Percentiles rank a stretch among this genome's conserved stretches.
phyloP scores from a whole-genome alignment of 2,113 vertebrate species.

The Caracal caracal region DNA sequence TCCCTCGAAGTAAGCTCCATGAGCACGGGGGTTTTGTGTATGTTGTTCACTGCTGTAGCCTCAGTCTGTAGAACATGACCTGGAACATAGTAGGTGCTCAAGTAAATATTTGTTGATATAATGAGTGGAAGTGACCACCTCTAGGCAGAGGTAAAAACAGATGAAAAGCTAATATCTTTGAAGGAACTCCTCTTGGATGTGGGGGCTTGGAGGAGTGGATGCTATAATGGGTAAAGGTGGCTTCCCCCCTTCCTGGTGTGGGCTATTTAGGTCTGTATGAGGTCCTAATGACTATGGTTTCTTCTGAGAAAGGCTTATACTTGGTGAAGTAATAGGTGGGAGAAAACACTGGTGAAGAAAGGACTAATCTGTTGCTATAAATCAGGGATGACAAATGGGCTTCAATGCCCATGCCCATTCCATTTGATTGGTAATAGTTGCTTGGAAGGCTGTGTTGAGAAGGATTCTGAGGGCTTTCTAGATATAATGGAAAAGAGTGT shows the following conservation, averaged over 20 bases:
- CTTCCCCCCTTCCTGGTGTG: background rate
- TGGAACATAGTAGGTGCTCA: background rate
- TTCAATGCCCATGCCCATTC: background rate
- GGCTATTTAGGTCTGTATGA: background rate
- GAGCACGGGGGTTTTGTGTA: background rate
- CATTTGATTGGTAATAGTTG: background rate
- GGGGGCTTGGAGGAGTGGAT: background rate
- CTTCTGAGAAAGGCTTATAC: background rate
- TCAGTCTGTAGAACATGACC: background rate
- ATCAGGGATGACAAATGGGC: background rate
- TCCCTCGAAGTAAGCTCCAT: background rate
- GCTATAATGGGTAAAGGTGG: accelerated
- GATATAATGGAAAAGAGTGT: background rate
- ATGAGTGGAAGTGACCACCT: background rate
- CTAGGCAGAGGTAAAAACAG: background rate
- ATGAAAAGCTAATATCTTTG: background rate
- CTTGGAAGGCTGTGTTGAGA: background rate
- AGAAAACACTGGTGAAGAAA: background rate
- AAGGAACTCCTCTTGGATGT: background rate
- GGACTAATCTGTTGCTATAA: background rate
- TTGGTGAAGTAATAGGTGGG: background rate
- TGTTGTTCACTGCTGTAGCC: background rate
- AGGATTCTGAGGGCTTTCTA: conserved; percentile 1
- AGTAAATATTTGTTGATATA: background rate
- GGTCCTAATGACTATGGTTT: background rate